These are phyloP conservation scores for Porites cylindrica DNA, from an alignment of 92 coral and sea anemone species.

Conservation along the genomic window DNA sequence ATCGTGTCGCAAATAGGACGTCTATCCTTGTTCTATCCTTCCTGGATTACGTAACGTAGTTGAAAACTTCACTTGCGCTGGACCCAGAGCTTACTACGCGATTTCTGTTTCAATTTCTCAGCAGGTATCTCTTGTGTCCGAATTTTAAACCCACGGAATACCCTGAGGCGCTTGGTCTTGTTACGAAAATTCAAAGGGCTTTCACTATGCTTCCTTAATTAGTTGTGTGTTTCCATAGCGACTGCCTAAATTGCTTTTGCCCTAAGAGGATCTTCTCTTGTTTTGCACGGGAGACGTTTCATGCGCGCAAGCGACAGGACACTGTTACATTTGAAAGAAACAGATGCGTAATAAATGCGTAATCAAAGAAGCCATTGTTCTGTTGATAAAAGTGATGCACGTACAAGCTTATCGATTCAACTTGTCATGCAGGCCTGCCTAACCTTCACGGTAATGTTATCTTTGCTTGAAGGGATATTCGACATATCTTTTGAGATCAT, in stretches of 20 bases:
- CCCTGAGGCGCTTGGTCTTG: conserved; percentile 10
- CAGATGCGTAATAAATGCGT: not conserved
- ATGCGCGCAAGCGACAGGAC: not conserved
- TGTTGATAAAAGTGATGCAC: conserved; percentile 9
- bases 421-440: not conserved
- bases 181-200: not conserved
- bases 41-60: not conserved
- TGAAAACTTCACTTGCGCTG: not conserved
- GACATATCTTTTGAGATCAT: conserved; percentile 5
- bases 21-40: not conserved
- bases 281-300: not conserved
- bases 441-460: not conserved
- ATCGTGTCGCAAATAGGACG: not conserved
- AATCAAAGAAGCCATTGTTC: not conserved
- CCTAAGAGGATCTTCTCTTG: not conserved
- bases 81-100: not conserved
- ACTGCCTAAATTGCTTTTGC: conserved; percentile 6
- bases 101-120: not conserved
- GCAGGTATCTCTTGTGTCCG: too few species aligned
- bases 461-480: not conserved
- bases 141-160: not conserved
- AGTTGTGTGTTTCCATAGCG: conserved; percentile 7
- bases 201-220: not conserved
- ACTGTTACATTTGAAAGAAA: not conserved
- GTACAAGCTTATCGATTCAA: not conserved